Evolutionary conservation across 2,888 invertebrate species (phyloP).

Genomic region (Polymixis lichenea): DNA sequence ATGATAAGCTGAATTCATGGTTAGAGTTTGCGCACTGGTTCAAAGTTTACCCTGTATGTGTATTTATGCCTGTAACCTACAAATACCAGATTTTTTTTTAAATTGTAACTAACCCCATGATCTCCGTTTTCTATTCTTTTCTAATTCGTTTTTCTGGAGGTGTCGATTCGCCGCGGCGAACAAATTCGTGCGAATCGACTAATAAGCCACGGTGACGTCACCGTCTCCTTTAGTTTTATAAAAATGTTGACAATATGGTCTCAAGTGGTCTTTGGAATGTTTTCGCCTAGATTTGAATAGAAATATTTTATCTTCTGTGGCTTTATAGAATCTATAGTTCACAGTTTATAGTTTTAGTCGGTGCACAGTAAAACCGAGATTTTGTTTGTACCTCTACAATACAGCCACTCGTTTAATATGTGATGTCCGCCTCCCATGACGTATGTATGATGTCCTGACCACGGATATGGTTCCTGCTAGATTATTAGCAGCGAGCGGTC

Average conservation of each 20-base stretch:
- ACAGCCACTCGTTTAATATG: conserved; percentile 37
- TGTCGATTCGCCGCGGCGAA: too few relatives aligned
- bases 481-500: conserved; percentile 56
- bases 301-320: neutral
- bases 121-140: too few relatives aligned
- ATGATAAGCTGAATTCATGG: too few relatives aligned
- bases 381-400: neutral
- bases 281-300: neutral
- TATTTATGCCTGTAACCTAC: too few relatives aligned
- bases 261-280: neutral
- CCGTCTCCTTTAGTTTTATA: neutral
- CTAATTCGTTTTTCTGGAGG: too few relatives aligned
- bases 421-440: conserved; percentile 33
- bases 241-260: neutral
- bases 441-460: conserved; percentile 56
- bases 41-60: too few relatives aligned
- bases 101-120: too few relatives aligned
- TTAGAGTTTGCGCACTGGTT: too few relatives aligned
- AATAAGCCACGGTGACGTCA: neutral
- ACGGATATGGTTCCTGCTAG: conserved; percentile 58
- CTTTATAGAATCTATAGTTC: neutral
- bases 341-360: neutral
- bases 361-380: neutral
- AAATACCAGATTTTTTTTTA: too few relatives aligned
- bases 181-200: too few relatives aligned